A percentile compares a stretch with the other conserved stretches of the same genome.
These are phyloP conservation scores for Deroptyus accipitrinus DNA, from an alignment of 2,113 vertebrate genomes.

Conservation along the genomic window DNA sequence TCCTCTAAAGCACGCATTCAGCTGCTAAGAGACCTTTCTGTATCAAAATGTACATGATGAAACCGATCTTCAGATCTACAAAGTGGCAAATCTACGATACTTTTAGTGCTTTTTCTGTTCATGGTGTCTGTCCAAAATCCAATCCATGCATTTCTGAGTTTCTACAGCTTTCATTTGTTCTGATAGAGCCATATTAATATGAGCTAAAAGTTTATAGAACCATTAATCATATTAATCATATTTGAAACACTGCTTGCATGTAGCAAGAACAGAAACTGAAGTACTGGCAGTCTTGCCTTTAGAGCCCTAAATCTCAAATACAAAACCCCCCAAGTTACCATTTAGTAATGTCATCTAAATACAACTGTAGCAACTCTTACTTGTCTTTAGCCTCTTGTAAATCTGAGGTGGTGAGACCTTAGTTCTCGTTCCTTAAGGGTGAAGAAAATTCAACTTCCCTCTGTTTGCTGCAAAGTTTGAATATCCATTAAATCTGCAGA, in stretches of 20 bases:
- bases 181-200: not conserved
- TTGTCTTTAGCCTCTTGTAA: not conserved
- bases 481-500: not conserved
- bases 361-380: not conserved
- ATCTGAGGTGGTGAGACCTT: not conserved
- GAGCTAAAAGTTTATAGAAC: not conserved
- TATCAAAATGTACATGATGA: not conserved
- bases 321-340: fast-evolving
- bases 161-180: not conserved
- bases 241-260: not conserved
- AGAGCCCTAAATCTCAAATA: not conserved
- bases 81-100: not conserved
- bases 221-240: not conserved
- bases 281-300: not conserved
- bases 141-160: not conserved
- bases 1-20: not conserved
- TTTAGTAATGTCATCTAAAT: not conserved
- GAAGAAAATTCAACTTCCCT: not conserved
- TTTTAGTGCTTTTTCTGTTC: not conserved
- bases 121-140: not conserved
- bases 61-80: not conserved
- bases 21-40: not conserved
- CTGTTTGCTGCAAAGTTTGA: not conserved
- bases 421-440: not conserved
- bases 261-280: not conserved